phyloP scores from a whole-genome alignment of 2,113 vertebrate genomes.

The Nothocercus nigrocapillus region DNA sequence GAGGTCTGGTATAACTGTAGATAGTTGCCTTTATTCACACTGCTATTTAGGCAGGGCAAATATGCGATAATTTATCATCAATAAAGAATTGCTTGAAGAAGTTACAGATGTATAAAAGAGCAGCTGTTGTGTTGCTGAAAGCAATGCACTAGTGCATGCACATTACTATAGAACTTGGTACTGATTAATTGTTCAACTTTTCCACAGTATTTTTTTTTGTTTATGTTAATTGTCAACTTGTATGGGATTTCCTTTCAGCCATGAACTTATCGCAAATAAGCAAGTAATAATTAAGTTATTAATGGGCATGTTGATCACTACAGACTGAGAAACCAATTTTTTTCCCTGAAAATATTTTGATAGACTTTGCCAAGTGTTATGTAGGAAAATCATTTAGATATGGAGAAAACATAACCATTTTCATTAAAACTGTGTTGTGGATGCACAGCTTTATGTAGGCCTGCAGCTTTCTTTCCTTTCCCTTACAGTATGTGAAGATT shows the following conservation, averaged over 20 bases:
- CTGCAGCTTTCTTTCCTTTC: background rate
- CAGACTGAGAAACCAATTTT: background rate
- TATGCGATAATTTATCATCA: slow-evolving; percentile 44
- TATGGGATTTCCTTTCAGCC: slow-evolving; percentile 21
- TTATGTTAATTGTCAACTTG: slow-evolving; percentile 35
- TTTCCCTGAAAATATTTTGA: background rate
- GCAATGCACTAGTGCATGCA: slow-evolving; percentile 17
- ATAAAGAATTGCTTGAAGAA: slow-evolving; percentile 46
- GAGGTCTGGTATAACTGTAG: background rate
- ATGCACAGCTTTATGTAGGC: background rate
- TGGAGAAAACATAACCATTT: background rate
- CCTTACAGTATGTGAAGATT: background rate
- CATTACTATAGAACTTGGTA: background rate
- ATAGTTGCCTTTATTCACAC: slow-evolving; percentile 33
- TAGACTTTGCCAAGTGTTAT: background rate
- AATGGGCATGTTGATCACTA: background rate
- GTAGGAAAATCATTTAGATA: background rate
- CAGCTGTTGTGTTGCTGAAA: slow-evolving; percentile 53
- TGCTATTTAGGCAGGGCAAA: background rate
- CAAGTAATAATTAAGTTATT: slow-evolving; percentile 52
- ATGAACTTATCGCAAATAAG: slow-evolving; percentile 34
- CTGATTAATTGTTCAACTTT: slow-evolving; percentile 53
- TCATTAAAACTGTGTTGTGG: background rate
- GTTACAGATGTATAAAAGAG: slow-evolving; percentile 56
- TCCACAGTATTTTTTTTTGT: slow-evolving; percentile 33